phyloP scores from a whole-genome alignment of 1,140 invertebrate genomes.

The Tribolium madens region DNA sequence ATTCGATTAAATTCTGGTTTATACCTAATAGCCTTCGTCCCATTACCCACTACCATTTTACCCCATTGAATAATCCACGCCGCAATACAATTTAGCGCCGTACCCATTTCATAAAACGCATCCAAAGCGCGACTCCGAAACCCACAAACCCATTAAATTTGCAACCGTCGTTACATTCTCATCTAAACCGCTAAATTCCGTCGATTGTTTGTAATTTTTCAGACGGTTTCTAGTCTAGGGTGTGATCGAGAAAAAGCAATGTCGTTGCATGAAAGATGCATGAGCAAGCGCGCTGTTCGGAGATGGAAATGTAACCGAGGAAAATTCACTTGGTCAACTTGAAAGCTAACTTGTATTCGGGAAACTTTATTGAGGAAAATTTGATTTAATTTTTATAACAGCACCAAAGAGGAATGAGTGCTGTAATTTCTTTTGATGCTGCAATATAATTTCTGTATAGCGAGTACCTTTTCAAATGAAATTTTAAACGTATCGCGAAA shows the following conservation, averaged over 20 bases:
- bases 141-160: conserved; percentile 13
- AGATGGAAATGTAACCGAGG: conserved; percentile 38
- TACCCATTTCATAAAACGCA: conserved; percentile 30
- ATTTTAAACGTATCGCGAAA: conserved; percentile 60
- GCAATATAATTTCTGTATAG: conserved; percentile 65
- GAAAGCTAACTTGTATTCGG: conserved; percentile 64
- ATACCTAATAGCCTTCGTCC: no score
- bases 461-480: conserved; percentile 62
- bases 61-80: background rate
- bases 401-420: conserved; percentile 64
- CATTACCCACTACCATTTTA: no score
- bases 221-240: background rate
- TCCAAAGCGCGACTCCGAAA: conserved; percentile 17
- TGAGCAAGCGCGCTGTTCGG: conserved; percentile 1
- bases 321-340: conserved; percentile 59
- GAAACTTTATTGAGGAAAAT: conserved; percentile 66
- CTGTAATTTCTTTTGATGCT: conserved; percentile 66
- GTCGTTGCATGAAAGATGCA: conserved; percentile 22
- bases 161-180: background rate
- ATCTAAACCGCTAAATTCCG: background rate
- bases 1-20: no score
- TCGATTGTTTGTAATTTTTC: background rate
- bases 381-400: conserved; percentile 66
- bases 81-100: conserved; percentile 25
- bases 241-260: background rate